phyloP scores from a whole-genome alignment of 2,888 invertebrate species.

The Chironomus riparius region DNA sequence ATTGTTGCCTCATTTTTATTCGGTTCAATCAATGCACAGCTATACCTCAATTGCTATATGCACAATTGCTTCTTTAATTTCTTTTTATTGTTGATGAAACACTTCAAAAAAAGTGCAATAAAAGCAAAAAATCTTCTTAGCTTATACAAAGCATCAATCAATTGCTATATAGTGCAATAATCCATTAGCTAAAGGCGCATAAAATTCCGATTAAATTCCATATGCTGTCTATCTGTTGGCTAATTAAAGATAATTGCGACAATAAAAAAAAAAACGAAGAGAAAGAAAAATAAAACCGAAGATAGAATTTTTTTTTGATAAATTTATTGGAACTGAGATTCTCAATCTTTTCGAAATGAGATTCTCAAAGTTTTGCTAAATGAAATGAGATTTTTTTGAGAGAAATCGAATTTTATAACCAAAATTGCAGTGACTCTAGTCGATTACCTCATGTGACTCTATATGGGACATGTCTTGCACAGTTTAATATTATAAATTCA shows the following conservation, averaged over 20 bases:
- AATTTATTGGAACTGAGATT: background rate
- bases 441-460: too few relatives aligned
- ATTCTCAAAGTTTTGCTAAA: too few relatives aligned
- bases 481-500: too few relatives aligned
- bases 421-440: too few relatives aligned
- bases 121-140: background rate
- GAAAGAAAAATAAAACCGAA: background rate
- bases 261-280: background rate
- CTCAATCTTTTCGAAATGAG: too few relatives aligned
- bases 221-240: conserved; percentile 7
- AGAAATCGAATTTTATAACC: too few relatives aligned
- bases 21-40: background rate
- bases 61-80: too few relatives aligned
- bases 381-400: too few relatives aligned
- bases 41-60: too few relatives aligned
- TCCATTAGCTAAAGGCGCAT: background rate
- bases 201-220: conserved; percentile 13
- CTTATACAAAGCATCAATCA: background rate
- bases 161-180: background rate
- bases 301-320: background rate
- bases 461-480: too few relatives aligned
- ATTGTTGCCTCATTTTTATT: background rate
- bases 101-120: background rate
- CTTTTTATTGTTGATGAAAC: background rate
- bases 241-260: conserved; percentile 18